These are phyloP conservation scores for Leucopsar rothschildi DNA, from an alignment of 2,113 vertebrate genomes.

Conservation along the genomic window DNA sequence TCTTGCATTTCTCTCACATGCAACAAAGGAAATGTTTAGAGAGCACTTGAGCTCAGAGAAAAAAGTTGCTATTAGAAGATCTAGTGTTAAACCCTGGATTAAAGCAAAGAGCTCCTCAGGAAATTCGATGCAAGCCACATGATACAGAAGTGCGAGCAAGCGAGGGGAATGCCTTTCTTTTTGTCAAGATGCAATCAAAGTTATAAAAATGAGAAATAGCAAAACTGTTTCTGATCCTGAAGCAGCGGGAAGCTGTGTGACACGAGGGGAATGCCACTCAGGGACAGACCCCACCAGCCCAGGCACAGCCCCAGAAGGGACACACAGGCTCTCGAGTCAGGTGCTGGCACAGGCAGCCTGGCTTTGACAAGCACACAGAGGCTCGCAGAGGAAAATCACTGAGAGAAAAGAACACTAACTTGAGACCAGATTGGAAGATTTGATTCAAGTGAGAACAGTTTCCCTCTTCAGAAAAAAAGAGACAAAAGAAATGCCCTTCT, in stretches of 20 bases:
- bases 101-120: neutral
- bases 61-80: neutral
- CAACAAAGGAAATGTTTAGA: neutral
- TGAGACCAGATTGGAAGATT: neutral
- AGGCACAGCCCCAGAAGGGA: neutral
- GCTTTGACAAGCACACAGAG: neutral
- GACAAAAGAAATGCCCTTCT: neutral
- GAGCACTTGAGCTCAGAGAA: neutral
- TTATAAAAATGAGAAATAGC: neutral
- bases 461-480: neutral
- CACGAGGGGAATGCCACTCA: accelerated
- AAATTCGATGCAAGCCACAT: neutral
- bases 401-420: neutral
- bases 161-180: neutral
- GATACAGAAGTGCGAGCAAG: neutral
- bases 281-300: neutral
- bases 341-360: neutral
- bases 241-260: neutral
- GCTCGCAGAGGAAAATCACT: neutral
- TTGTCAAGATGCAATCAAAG: neutral
- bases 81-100: neutral
- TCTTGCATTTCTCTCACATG: neutral
- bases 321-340: accelerated
- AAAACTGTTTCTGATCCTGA: neutral
- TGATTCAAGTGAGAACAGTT: neutral